Evolutionary conservation across 2,888 invertebrate genomes (phyloP).

Genomic region (Glyphotaelius pellucidus): DNA sequence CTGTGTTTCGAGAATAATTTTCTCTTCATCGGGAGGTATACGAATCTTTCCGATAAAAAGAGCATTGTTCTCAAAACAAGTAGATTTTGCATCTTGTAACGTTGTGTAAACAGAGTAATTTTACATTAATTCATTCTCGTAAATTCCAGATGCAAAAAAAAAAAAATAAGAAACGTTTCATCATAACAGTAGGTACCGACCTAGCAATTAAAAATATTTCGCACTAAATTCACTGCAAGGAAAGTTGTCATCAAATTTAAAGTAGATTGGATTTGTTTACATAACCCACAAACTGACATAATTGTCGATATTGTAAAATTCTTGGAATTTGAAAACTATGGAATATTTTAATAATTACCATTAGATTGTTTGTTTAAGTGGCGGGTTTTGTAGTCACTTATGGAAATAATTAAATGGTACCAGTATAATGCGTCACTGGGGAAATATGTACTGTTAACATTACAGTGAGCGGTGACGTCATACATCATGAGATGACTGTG

Average conservation of each 20-base stretch:
- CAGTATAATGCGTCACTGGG: background rate
- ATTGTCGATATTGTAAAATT: background rate
- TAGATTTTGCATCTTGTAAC: too few relatives aligned
- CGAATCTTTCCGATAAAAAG: too few relatives aligned
- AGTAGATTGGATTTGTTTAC: background rate
- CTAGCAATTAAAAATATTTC: background rate
- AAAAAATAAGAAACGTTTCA: background rate
- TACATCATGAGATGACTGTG: background rate
- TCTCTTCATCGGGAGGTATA: too few relatives aligned
- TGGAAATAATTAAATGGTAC: background rate
- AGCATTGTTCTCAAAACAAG: too few relatives aligned
- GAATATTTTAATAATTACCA: background rate
- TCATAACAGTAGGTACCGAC: background rate
- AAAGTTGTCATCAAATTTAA: background rate
- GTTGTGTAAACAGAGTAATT: too few relatives aligned
- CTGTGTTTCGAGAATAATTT: too few relatives aligned
- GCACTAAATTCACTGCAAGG: background rate
- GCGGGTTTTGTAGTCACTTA: background rate
- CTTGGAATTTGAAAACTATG: background rate
- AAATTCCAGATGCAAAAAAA: background rate
- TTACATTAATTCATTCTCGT: background rate
- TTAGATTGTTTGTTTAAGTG: background rate
- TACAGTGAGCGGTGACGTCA: background rate
- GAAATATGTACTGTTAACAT: background rate
- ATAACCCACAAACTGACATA: background rate